Base-by-base conservation (phyloP, 53 echinoderm and acorn worm genomes). In the Patiria pectinifera region DNA sequence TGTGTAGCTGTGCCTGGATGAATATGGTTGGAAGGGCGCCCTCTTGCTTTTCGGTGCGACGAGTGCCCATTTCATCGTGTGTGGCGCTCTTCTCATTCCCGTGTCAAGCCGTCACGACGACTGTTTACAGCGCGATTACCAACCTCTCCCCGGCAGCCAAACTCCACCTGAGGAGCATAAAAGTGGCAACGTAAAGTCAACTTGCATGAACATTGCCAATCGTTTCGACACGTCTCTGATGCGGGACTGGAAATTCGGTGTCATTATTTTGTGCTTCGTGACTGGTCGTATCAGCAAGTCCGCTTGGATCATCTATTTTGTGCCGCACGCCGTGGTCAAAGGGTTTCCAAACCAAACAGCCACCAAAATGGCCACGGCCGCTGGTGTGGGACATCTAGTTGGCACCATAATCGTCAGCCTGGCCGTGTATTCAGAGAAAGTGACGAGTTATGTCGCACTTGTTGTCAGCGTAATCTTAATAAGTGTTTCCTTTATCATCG, bases 281-380 rank as follows among this genome's bases (percentile, higher is more conserved):
- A 9, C n/a, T 16, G 70, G 19, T n/a, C 47, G 86, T 48, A 4
- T 71, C 22, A 6, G 69, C 18, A 47, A 86, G 48, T 11, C 23
- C 9, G 86, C 72, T 18, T 72, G 86, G 72, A 47, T 86, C 71
- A 86, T 86, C 45, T 71, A 85, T 48, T 71, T 86, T 13, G 71
- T 71, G 24, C 71, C 71, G 2, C 71, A 85, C 71, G 70, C 24
- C 70, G 86, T 86, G 4, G 69, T n/a, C 3, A 71, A 85, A 21
- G 86, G 86, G 71, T 72, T 70, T 71, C 19, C 74, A 44, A 46
- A 0, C 2, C 69, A 86, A 2, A 26, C 72, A 44, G 74, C 86
- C 48, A 45, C 86, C 16, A 19, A n/a, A 43, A 71, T 86, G 72
- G 86, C 69, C 15, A 86, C 86, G 2, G 48, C 7, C 1, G 4